These are phyloP conservation scores for Melipona beecheii DNA, from an alignment of 2,888 invertebrate species.

Conservation along the genomic window DNA sequence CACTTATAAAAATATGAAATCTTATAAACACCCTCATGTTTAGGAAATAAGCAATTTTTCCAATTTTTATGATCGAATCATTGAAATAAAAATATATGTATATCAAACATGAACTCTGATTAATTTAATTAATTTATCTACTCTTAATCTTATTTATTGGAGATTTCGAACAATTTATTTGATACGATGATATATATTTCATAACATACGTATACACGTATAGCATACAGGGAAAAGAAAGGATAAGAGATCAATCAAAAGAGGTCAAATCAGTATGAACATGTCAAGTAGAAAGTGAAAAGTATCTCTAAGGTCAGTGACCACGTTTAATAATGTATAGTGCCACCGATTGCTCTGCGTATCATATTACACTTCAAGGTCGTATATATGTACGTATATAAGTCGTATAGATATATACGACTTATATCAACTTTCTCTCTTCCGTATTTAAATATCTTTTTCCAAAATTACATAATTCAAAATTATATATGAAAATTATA, in stretches of 20 bases:
- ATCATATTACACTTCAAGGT: conserved; percentile 56
- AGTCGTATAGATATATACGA: background rate
- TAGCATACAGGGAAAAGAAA: background rate
- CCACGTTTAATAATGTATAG: conserved; percentile 58
- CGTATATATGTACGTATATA: conserved; percentile 7
- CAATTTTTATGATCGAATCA: background rate
- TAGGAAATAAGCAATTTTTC: background rate
- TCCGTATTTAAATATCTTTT: conserved; percentile 36
- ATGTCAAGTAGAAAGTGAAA: conserved; percentile 55
- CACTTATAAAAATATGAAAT: background rate
- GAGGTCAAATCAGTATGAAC: conserved; percentile 21
- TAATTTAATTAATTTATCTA: background rate
- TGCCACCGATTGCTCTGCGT: conserved; percentile 49
- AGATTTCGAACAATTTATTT: background rate
- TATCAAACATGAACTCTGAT: background rate
- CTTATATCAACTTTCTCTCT: conserved; percentile 61
- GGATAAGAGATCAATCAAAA: conserved; percentile 7
- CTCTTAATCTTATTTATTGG: background rate
- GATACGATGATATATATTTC: background rate
- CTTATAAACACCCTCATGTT: background rate
- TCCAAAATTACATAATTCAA: conserved; percentile 33
- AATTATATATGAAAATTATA: background rate
- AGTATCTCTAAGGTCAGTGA: conserved; percentile 60
- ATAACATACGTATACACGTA: background rate
- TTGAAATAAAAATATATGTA: background rate